Percentiles rank a stretch among this genome's conserved stretches.
Evolutionary conservation across 2,888 invertebrate genomes (phyloP).

Genomic region (Stramonita haemastoma): DNA sequence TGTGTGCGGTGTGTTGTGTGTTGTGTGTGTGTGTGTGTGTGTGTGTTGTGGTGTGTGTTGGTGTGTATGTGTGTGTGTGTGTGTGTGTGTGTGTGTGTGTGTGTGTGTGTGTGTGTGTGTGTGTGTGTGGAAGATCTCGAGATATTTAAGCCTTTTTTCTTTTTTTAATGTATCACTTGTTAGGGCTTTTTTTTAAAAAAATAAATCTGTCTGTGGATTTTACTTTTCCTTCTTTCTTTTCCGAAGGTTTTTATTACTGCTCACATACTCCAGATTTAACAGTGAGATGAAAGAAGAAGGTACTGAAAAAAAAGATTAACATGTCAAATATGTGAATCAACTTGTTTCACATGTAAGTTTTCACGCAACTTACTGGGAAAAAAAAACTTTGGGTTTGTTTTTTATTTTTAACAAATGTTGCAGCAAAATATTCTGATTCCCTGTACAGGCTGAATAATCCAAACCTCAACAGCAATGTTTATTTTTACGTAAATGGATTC

Average conservation of each 20-base stretch:
- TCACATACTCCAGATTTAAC: background rate
- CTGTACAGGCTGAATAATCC: too few species aligned
- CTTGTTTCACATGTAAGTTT: too few species aligned
- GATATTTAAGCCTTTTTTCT: background rate
- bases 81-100: conserved; percentile 10
- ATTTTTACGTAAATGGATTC: too few species aligned
- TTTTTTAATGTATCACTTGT: background rate
- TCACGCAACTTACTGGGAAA: too few species aligned
- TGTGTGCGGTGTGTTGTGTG: background rate
- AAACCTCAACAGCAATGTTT: too few species aligned
- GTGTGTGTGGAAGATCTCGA: background rate
- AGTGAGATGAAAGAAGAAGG: too few species aligned
- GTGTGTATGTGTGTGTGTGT: conserved; percentile 18
- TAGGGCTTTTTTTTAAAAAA: background rate
- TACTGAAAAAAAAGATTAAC: too few species aligned
- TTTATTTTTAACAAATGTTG: too few species aligned
- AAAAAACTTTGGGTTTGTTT: too few species aligned
- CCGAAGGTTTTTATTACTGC: background rate
- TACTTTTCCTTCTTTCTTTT: background rate
- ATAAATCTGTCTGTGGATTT: background rate
- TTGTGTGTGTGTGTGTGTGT: background rate
- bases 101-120: background rate
- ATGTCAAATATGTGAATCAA: too few species aligned
- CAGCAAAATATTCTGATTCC: too few species aligned
- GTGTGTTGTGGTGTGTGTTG: background rate